Evolutionary conservation across 2,888 invertebrate genomes (phyloP).

Genomic region (Drymonia ruficornis): DNA sequence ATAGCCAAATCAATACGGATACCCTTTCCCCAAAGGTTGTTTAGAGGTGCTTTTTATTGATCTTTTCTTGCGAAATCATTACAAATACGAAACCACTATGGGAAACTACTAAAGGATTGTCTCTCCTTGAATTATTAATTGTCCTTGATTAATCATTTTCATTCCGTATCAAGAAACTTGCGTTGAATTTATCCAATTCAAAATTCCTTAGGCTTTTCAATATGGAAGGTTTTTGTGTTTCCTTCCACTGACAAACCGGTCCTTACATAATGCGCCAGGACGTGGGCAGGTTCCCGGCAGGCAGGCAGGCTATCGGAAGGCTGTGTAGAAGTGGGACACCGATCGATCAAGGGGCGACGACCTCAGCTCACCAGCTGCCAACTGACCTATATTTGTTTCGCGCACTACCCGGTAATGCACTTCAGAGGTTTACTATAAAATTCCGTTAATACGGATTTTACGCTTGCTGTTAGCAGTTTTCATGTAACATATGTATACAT

Average conservation of each 20-base stretch:
- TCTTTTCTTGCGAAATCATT: not conserved
- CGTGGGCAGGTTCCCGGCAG: conserved; percentile 22
- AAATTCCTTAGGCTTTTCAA: no score
- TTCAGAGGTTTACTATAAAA: not conserved
- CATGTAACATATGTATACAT: no score
- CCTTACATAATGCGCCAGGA: conserved; percentile 31
- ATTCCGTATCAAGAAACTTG: not conserved
- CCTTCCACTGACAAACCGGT: conserved; percentile 1
- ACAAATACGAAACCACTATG: not conserved
- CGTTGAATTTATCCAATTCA: not conserved
- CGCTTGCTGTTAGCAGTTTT: no score
- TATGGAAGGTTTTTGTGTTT: not conserved
- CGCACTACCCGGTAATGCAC: conserved; percentile 17
- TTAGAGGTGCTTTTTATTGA: no score
- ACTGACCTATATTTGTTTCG: conserved; percentile 39
- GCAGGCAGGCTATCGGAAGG: conserved; percentile 36
- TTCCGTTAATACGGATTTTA: no score
- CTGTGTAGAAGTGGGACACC: conserved; percentile 55
- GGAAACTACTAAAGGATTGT: not conserved
- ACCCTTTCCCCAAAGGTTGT: not conserved
- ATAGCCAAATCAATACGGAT: not conserved
- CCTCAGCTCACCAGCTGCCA: conserved; percentile 30
- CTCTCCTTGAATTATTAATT: not conserved
- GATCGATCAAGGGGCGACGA: conserved; percentile 58
- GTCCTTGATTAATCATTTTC: not conserved